Evolutionary conservation across 2,888 invertebrate species (phyloP).

Genomic region (Choristoneura rosaceana): DNA sequence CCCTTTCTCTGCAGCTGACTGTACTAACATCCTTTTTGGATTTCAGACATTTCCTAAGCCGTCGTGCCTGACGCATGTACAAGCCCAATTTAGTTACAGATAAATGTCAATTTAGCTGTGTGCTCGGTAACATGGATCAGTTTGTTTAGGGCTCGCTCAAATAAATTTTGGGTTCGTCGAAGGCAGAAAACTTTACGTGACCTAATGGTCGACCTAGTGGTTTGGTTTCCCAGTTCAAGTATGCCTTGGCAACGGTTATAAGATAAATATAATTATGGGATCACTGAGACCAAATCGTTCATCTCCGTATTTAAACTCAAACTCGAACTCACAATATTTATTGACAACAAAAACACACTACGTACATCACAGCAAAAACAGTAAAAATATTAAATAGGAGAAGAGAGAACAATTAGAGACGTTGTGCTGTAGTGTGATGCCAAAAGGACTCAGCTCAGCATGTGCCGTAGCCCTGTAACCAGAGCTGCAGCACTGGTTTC

Average conservation of each 20-base stretch:
- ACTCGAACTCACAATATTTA: no score
- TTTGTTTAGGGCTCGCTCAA: conserved; percentile 17
- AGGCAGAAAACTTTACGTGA: neutral
- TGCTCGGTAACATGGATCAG: neutral
- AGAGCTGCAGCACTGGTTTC: no score
- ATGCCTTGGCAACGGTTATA: neutral
- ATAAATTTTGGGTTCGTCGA: conserved; percentile 4
- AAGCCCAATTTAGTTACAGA: conserved; percentile 8
- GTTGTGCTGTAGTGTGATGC: no score
- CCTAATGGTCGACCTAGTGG: neutral
- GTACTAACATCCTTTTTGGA: neutral
- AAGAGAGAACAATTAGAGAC: no score
- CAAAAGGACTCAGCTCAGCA: no score
- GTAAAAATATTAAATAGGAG: no score
- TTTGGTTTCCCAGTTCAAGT: neutral
- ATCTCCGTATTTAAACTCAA: no score
- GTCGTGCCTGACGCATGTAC: neutral
- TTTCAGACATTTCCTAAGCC: neutral
- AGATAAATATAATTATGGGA: neutral
- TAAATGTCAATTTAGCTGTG: conserved; percentile 17
- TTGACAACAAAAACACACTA: no score
- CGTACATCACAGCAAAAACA: no score
- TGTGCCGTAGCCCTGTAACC: no score
- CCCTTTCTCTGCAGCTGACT: no score
- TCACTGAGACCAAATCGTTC: no score